Conservation (phyloP, 2,888 invertebrate genomes). For the Trilocha varians region DNA sequence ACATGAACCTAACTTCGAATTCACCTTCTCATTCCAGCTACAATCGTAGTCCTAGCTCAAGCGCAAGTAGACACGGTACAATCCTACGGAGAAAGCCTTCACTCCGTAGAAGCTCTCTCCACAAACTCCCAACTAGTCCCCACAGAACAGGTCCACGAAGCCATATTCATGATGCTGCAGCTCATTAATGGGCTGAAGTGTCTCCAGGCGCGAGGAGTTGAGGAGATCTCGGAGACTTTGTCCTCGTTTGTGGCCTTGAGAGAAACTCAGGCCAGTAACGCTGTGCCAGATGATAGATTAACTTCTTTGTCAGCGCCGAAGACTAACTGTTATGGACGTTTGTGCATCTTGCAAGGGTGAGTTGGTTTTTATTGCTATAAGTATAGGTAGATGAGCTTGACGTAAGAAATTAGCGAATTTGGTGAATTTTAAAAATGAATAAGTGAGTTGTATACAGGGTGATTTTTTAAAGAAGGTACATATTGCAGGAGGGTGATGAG, state of each 20-base stretch:
- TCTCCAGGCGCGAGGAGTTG: conserved; percentile 86
- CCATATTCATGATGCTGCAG: conserved; percentile 85
- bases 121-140: conserved; percentile 54
- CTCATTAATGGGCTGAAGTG: conserved; percentile 86
- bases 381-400: not conserved
- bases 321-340: conserved; percentile 71
- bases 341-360: conserved; percentile 85
- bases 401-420: not conserved
- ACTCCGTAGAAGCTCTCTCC: conserved; percentile 62
- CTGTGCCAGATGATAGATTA: conserved; percentile 51
- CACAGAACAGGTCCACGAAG: conserved; percentile 75
- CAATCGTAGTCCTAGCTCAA: conserved; percentile 82
- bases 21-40: conserved; percentile 69
- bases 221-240: conserved; percentile 81
- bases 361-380: conserved; percentile 18
- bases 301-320: conserved; percentile 63
- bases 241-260: conserved; percentile 82
- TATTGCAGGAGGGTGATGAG: too few species aligned
- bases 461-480: too few species aligned
- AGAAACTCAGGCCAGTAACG: conserved; percentile 58
- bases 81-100: conserved; percentile 77
- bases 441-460: too few species aligned
- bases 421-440: too few species aligned
- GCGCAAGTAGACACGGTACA: conserved; percentile 83
- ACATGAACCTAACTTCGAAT: too few species aligned